Percentiles rank a stretch among this genome's conserved stretches.
These are phyloP conservation scores for Tolypeutes matacus DNA, from an alignment of 2,797 vertebrate species.

Conservation along the genomic window DNA sequence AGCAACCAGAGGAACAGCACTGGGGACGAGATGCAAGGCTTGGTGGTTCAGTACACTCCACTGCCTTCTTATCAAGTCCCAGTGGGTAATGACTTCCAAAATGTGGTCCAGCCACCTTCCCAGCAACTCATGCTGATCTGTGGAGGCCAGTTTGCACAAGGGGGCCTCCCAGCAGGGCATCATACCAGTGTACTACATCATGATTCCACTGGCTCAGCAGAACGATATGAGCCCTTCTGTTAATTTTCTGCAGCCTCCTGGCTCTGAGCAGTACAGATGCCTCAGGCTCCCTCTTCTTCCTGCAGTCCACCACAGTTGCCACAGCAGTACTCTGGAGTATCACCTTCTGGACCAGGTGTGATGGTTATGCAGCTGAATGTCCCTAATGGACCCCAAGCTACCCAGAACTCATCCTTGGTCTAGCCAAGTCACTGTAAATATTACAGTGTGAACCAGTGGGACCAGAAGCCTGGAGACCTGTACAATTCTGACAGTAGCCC, in stretches of 20 bases:
- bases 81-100: conserved; percentile 95
- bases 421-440: conserved; percentile 99
- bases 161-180: conserved; percentile 90
- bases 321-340: conserved; percentile 96
- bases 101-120: conserved; percentile 96
- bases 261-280: conserved; percentile 84
- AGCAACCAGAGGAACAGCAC: conserved; percentile 93
- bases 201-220: no score
- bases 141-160: conserved; percentile 88
- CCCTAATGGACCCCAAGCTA: conserved; percentile 95
- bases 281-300: conserved; percentile 73
- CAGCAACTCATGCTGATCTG: conserved; percentile 95
- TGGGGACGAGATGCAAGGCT: conserved; percentile 96
- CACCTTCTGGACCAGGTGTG: conserved; percentile 95
- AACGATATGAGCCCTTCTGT: no score
- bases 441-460: conserved; percentile 96
- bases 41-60: conserved; percentile 98
- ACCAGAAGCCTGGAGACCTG: conserved; percentile 95
- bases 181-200: conserved; percentile 89
- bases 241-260: no score
- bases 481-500: conserved; percentile 93
- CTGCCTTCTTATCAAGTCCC: conserved; percentile 92
- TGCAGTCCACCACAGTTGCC: conserved; percentile 95
- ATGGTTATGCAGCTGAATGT: conserved; percentile 99
- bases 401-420: conserved; percentile 95